Base-by-base conservation (phyloP, 2,888 invertebrate species). In the Euzetes globulus region DNA sequence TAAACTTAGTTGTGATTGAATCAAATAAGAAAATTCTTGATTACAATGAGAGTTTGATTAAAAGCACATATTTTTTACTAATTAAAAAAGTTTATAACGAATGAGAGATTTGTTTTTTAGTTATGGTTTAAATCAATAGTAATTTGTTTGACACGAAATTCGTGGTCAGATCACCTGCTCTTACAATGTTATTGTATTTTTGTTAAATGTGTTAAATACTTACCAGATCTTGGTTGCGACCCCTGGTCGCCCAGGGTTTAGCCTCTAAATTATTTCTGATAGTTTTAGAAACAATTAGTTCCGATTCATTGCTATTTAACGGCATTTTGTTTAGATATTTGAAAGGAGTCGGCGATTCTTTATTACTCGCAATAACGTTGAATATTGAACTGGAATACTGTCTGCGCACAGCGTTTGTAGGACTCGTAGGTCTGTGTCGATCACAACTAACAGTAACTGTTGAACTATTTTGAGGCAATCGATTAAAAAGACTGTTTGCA, bases 401-500 rank as follows among this genome's bases (percentile, higher is more conserved):
- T 65, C 33, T 65, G 37, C 37, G 65, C 65, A 29, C 33, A 33
- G 17, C 37, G 37, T 6, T 37, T n/a, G 13, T 37, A 33, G 17
- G 65, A 65, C 19, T 37, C 5, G 13, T 37, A 33, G 37, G 27
- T 17, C 33, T 65, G 13, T 19, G 29, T 33, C 29, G 37, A 65
- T 19, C 19, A 52, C 52, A 52, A 37, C 65, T 37, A 5, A 19
- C 33, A 33, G 33, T 37, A 5, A 19, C 33, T 6, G 33, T 33
- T 33, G 7, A 33, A 7, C 33, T 33, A 33, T 33, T 37, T 11
- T 33, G 15, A 17, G 33, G 33, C 65, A 65, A 65, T 37, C 65
- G 37, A 65, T 65, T 65, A 33, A 65, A 65, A 7, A 65, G 25
- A 65, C 65, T 65, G 33, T 65, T 65, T 7, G 65, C 37, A 15